Base-by-base conservation (phyloP, 37 sponge, comb jelly and placozoan genomes). In the Chondrosia reniformis region DNA sequence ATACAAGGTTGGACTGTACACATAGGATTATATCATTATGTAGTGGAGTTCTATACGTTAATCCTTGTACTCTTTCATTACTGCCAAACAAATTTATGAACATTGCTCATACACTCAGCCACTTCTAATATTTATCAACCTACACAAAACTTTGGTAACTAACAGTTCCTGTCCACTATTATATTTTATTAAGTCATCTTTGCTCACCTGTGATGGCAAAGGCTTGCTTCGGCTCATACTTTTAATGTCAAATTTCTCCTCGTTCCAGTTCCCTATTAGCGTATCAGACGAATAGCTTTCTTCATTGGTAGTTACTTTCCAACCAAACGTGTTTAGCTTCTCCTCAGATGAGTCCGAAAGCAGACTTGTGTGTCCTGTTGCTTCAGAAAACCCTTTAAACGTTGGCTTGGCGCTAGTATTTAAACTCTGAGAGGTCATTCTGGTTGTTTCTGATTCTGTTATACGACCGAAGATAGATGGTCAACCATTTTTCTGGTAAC, bases 201-300 rank as follows among this genome's bases (percentile, higher is more conserved):
- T 59, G 24, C 79, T 69, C 63, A 91, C 91, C 71, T 87, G 97
- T 0, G 97, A 93, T 31, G 94, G 94, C 0, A 93, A 80, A 13
- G 83, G 75, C 32, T 71, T 84, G 12, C 67, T 30, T 63, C 85
- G 39, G 4, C 81, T 38, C 4, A 93, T 32, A 22, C 71, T 41
- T 27, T 75, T 63, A 17, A 89, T 83, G 59, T 96, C 97, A 64
- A 93, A 89, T 17, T 74, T 72, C 22, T 96, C 90, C 52, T 96
- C 97, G 59, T 85, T 84, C 97, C 97, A 96, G 73, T 96, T 96
- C 24, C 94, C 97, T 3, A 96, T 84, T 36, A 96, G 89, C 34
- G 88, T 87, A 19, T 85, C 75, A 7, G 88, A 54, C 7, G 83
- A 77, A 74, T 84, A 96, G 15, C 64, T 57, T 79, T 75, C 22